Conservation (phyloP, 2,113 vertebrate species). For the Nesospiza acunhae region DNA sequence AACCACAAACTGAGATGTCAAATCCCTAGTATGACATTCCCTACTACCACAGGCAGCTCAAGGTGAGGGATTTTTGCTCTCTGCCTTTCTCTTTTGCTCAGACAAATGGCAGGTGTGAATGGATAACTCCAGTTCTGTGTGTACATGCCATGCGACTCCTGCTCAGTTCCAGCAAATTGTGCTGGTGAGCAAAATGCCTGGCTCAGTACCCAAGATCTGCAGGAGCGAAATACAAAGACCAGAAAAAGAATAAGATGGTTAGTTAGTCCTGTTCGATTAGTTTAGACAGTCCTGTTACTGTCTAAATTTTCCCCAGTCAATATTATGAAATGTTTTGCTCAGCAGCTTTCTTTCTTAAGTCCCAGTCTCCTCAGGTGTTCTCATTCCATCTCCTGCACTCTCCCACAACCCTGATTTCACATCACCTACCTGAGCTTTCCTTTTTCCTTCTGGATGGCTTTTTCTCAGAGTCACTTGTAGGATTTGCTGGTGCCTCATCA, state of each 20-base stretch:
- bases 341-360: neutral
- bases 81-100: neutral
- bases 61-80: neutral
- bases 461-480: conserved; percentile 80
- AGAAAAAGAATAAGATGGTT: neutral
- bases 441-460: conserved; percentile 84
- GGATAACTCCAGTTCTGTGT: neutral
- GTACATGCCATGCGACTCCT: neutral
- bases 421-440: conserved; percentile 88
- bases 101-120: neutral
- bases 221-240: neutral
- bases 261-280: neutral
- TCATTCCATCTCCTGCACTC: neutral
- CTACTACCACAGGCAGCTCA: neutral
- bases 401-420: neutral
- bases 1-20: neutral
- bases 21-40: neutral
- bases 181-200: neutral
- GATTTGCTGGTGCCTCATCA: conserved; percentile 76
- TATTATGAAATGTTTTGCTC: neutral
- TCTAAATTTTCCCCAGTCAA: neutral
- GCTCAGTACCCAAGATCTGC: neutral
- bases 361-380: neutral
- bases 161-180: neutral
- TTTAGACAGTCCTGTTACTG: neutral